Percentiles rank a stretch among this genome's conserved stretches.
These are phyloP conservation scores for Stigmatopora nigra DNA, from an alignment of 2,113 vertebrate genomes.

Conservation along the genomic window DNA sequence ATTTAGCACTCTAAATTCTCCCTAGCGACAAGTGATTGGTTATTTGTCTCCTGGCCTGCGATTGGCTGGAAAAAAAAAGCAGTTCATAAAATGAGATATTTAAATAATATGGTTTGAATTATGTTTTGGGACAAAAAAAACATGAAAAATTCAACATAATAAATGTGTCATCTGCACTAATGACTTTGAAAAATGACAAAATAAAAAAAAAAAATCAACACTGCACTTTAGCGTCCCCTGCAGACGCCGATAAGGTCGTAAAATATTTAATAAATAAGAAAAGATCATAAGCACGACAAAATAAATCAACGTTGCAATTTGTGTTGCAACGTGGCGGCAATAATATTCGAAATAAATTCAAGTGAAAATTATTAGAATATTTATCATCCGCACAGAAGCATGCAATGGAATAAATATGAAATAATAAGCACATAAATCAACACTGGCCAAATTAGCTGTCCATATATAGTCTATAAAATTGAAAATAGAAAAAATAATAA, in stretches of 20 bases:
- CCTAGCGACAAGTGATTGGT: too few species aligned
- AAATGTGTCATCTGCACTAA: neutral
- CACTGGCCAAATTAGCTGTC: neutral
- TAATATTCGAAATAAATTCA: neutral
- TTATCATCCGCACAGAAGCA: neutral
- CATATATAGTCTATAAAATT: neutral
- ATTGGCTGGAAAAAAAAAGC: too few species aligned
- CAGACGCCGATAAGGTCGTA: neutral
- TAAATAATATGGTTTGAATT: too few species aligned
- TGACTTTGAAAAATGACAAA: neutral
- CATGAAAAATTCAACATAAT: neutral
- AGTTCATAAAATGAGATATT: too few species aligned
- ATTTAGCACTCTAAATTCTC: too few species aligned
- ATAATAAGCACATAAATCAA: slow-evolving; percentile 2
- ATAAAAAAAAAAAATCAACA: neutral
- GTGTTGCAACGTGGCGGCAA: neutral
- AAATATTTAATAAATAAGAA: neutral
- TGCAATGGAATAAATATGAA: neutral
- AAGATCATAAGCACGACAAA: neutral
- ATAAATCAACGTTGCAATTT: neutral
- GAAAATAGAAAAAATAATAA: neutral
- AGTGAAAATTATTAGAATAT: neutral
- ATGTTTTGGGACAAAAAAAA: too few species aligned
- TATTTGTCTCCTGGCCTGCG: too few species aligned
- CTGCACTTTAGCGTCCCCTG: neutral